Evolutionary conservation across 2,888 invertebrate genomes (phyloP).

Genomic region (Eristalis arbustorum): DNA sequence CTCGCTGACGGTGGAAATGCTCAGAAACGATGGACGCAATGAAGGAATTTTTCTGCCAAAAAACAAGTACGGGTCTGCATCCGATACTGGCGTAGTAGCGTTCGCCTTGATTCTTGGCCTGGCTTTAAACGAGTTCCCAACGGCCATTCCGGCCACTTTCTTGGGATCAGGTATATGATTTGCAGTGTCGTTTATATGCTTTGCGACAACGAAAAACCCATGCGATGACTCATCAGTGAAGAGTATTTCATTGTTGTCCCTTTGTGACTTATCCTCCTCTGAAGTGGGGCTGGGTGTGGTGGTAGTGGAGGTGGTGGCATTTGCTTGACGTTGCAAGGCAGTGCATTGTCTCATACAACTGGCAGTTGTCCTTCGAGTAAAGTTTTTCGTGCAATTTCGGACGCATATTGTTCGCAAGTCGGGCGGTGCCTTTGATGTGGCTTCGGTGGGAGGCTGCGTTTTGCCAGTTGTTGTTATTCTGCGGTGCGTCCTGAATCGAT

Average conservation of each 20-base stretch:
- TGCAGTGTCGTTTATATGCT: constrained; percentile 78
- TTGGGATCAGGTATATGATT: constrained; percentile 77
- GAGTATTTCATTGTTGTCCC: constrained; percentile 79
- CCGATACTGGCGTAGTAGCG: constrained; percentile 51
- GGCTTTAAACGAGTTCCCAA: constrained; percentile 71
- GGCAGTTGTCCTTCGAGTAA: constrained; percentile 79
- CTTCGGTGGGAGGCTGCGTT: constrained; percentile 73
- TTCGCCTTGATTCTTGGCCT: constrained; percentile 73
- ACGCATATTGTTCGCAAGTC: constrained; percentile 78
- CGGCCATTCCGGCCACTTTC: constrained; percentile 67
- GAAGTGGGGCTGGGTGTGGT: constrained; percentile 61
- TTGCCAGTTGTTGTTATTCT: constrained; percentile 76
- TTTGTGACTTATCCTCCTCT: constrained; percentile 70
- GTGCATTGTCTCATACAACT: constrained; percentile 80
- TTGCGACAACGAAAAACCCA: constrained; percentile 79
- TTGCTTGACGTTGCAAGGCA: constrained; percentile 74
- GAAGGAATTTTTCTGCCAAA: constrained; percentile 85
- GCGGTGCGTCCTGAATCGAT: constrained; percentile 80
- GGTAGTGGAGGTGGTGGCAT: constrained; percentile 72
- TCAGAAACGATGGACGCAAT: constrained; percentile 76
- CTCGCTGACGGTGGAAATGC: constrained; percentile 81
- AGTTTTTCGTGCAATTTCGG: constrained; percentile 80
- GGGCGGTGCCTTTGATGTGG: constrained; percentile 77
- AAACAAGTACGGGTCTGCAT: constrained; percentile 84
- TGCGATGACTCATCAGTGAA: constrained; percentile 80